phyloP scores from a whole-genome alignment of 2,113 vertebrate genomes.

The Oryzias melastigma region DNA sequence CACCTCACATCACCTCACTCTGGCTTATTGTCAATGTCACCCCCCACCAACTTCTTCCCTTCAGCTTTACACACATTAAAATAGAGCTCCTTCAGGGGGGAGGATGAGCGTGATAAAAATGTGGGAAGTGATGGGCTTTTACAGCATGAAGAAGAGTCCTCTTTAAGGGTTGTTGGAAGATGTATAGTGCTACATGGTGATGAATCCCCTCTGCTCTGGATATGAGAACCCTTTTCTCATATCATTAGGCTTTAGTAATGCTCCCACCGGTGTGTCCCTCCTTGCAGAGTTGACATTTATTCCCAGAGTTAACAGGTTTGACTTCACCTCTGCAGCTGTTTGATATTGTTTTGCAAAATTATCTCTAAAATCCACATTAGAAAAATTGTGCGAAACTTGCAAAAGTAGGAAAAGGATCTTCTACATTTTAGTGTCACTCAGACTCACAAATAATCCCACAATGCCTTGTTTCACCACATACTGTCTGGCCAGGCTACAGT shows the following conservation, averaged over 20 bases:
- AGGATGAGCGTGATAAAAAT: constrained; percentile 44
- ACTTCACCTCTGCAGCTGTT: not conserved
- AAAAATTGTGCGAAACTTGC: no score
- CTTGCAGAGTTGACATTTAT: constrained; percentile 49
- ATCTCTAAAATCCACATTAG: no score
- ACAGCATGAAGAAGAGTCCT: constrained; percentile 54
- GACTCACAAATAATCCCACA: not conserved
- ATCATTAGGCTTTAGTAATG: constrained; percentile 77
- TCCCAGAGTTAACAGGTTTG: constrained; percentile 57
- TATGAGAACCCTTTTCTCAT: constrained; percentile 68
- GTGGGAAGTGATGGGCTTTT: constrained; percentile 26
- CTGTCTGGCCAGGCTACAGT: no score
- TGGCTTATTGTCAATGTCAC: constrained; percentile 34
- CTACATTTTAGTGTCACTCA: not conserved
- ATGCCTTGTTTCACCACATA: no score
- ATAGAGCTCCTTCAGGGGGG: constrained; percentile 54
- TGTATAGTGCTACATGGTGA: constrained; percentile 60
- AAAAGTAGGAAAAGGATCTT: not conserved
- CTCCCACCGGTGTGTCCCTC: constrained; percentile 46
- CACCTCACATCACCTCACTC: constrained; percentile 18
- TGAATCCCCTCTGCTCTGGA: constrained; percentile 53
- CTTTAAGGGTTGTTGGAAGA: constrained; percentile 65
- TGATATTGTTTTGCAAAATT: no score
- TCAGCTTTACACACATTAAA: constrained; percentile 43
- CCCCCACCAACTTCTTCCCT: constrained; percentile 1